Evolutionary conservation across 2,888 invertebrate species (phyloP), one percentile per base, ranked within the genome.

Genomic region (Euplexia lucipara): DNA sequence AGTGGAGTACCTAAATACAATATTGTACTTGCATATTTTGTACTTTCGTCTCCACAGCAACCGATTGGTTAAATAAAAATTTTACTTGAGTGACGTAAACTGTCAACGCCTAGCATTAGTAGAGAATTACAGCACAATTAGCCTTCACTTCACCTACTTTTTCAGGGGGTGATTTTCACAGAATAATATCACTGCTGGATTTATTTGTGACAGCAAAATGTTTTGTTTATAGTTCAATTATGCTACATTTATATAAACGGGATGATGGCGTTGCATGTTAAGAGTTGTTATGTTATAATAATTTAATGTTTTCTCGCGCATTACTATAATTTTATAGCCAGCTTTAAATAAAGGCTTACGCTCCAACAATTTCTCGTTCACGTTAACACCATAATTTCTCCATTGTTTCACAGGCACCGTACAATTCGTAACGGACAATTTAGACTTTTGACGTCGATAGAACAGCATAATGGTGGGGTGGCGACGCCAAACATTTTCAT

Each of bases 401-500:
- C 69, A 71, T 75, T 82, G 78, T 77, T 74, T 71, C 62, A 60
- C 48, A 64, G 65, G 75, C 59, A 70, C 70, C 35, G 70, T 73
- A 83, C 78, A 81, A 88, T 89, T 88, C 75, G 88, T 85, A 76
- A 85, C 83, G 82, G 83, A 83, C 83, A 88, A 83, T 89, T 86
- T 75, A 84, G 73, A 81, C 64, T 82, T 86, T 84, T 78, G 77
- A 80, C 74, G 58, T 79, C 63, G 52, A 52, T 54, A 56, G 65
- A 70, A 84, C 81, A 80, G 53, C 62, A 52, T 83, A 82, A 83
- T 74, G 37, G 66, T 58, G 57, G 82, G 81, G 80, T 84, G 85
- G 78, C 85, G 88, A 89, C 88, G 86, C 81, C 79, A 86, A 88
- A 90, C 89, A 88, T 89, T 91, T 91, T 83, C 88, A 91, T 91